Evolutionary conservation across 2,888 invertebrate genomes (phyloP).

Genomic region (Amphiduros pacificus): DNA sequence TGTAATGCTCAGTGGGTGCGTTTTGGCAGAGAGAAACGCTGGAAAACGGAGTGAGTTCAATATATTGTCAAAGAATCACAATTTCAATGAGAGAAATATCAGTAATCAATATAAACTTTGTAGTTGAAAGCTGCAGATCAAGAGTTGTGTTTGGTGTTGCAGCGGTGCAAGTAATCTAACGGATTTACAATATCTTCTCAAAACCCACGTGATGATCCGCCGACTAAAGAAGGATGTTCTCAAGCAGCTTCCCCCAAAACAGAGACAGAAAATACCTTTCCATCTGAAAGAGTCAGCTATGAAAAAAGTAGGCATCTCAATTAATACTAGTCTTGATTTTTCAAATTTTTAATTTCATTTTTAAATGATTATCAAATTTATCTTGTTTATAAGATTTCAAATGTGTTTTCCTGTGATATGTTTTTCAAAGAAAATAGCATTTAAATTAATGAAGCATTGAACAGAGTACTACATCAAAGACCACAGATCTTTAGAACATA

Average conservation of each 20-base stretch:
- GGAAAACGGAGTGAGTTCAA: slow-evolving; percentile 46
- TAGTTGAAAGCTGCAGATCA: no score
- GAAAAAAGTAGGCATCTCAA: slow-evolving; percentile 41
- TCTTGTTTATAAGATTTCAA: no score
- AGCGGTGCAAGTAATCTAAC: slow-evolving; percentile 55
- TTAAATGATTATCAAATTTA: no score
- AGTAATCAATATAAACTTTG: no score
- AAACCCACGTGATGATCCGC: slow-evolving; percentile 45
- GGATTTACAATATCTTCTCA: slow-evolving; percentile 45
- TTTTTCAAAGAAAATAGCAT: no score
- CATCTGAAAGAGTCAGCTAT: slow-evolving; percentile 49
- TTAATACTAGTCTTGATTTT: not conserved
- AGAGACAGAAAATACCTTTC: slow-evolving; percentile 51
- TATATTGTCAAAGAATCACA: not conserved
- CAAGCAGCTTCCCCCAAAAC: slow-evolving; percentile 52
- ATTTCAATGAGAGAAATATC: no score
- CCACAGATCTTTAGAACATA: no score
- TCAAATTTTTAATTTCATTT: no score
- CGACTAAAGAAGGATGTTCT: slow-evolving; percentile 50
- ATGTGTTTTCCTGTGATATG: no score
- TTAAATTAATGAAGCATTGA: no score
- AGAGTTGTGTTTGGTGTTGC: not conserved
- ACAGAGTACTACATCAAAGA: no score
- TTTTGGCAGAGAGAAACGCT: slow-evolving; percentile 39
- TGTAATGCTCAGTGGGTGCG: slow-evolving; percentile 49